A percentile compares a stretch with the other conserved stretches of the same genome.
These are phyloP conservation scores for Glyphotaelius pellucidus DNA, from an alignment of 2,888 invertebrate species.

Conservation along the genomic window DNA sequence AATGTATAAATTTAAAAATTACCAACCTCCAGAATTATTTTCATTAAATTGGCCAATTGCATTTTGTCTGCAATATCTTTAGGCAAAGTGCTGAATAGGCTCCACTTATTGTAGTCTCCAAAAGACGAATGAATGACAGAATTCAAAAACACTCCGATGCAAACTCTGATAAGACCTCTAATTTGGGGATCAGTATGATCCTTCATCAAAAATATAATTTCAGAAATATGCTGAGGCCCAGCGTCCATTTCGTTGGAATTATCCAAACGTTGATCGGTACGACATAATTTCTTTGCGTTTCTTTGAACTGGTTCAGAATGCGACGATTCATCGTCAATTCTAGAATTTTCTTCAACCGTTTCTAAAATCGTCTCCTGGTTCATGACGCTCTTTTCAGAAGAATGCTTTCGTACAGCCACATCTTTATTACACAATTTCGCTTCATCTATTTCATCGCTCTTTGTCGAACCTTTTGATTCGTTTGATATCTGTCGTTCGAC, in stretches of 20 bases:
- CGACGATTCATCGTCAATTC: constrained; percentile 64
- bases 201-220: constrained; percentile 82
- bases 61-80: constrained; percentile 72
- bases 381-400: constrained; percentile 51
- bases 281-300: background rate
- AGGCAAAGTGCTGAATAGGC: constrained; percentile 70
- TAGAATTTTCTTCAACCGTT: constrained; percentile 60
- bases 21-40: constrained; percentile 77
- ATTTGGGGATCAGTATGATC: constrained; percentile 90
- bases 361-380: constrained; percentile 50
- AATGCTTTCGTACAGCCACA: constrained; percentile 46
- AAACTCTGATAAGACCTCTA: constrained; percentile 82
- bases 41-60: constrained; percentile 75
- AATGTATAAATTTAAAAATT: background rate
- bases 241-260: constrained; percentile 67
- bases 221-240: constrained; percentile 81
- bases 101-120: constrained; percentile 78
- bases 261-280: background rate
- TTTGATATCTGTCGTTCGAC: constrained; percentile 63
- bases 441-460: constrained; percentile 52
- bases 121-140: constrained; percentile 78
- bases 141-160: constrained; percentile 83
- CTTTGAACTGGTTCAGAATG: constrained; percentile 53
- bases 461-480: constrained; percentile 60
- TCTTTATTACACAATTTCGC: constrained; percentile 62